Conservation (phyloP, 2,888 invertebrate species). For the Monochamus alternatus region DNA sequence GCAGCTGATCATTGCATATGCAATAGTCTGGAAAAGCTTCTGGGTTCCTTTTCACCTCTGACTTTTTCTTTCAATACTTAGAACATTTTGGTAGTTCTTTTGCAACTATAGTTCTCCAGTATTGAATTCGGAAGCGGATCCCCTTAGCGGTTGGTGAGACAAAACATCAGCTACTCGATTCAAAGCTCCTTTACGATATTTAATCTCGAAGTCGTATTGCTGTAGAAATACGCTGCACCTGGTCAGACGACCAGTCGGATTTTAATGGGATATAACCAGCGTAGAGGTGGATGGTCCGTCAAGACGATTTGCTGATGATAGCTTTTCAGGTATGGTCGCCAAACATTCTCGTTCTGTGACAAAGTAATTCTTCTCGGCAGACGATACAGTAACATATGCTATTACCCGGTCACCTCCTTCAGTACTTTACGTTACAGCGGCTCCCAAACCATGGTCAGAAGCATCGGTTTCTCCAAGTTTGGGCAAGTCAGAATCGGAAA, state of each 20-base stretch:
- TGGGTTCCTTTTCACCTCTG: not conserved
- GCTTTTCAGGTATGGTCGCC: not conserved
- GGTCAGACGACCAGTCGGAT: not conserved
- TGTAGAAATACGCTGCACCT: not conserved
- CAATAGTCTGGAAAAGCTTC: slow-evolving; percentile 18
- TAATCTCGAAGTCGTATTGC: too few species aligned
- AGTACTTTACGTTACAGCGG: not conserved
- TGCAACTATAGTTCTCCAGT: not conserved
- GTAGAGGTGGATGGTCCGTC: too few species aligned
- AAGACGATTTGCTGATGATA: not conserved
- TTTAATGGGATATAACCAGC: not conserved
- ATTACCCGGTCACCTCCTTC: not conserved
- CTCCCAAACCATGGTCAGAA: too few species aligned
- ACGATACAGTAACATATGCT: not conserved
- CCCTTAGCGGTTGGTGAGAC: slow-evolving; percentile 31
- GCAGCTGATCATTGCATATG: slow-evolving; percentile 9
- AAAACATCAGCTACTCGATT: slow-evolving; percentile 50
- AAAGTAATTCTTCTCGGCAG: too few species aligned
- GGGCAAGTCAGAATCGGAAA: too few species aligned
- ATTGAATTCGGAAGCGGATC: not conserved
- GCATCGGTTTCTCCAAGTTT: too few species aligned
- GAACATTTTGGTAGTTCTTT: not conserved
- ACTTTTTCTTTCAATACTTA: slow-evolving; percentile 1
- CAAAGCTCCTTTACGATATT: not conserved
- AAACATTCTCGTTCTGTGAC: too few species aligned